Evolutionary conservation across 2,797 vertebrate species (phyloP).

Genomic region (Heterohyrax brucei): DNA sequence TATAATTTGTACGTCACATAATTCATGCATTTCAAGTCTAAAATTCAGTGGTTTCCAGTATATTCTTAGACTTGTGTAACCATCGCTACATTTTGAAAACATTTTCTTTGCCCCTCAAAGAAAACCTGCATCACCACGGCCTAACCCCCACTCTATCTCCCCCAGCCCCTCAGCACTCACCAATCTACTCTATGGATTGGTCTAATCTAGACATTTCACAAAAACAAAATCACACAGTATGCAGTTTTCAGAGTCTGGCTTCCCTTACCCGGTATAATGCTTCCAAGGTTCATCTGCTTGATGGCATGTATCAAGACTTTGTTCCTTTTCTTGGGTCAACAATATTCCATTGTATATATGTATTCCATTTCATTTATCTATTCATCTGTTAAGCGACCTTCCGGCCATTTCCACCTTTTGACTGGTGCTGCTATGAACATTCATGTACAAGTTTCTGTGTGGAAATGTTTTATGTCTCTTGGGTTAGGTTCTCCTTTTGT

Average conservation of each 20-base stretch:
- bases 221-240: neutral
- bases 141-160: no score
- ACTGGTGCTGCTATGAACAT: no score
- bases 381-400: neutral
- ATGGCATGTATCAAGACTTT: neutral
- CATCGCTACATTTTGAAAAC: no score
- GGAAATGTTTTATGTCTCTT: neutral
- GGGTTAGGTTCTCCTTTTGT: neutral
- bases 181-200: neutral
- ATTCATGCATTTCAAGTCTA: no score
- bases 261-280: neutral
- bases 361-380: neutral
- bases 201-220: no score
- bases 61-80: no score
- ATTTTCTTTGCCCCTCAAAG: neutral
- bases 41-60: no score
- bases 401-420: no score
- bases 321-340: neutral
- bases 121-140: neutral
- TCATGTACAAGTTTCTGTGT: no score
- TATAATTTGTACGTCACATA: neutral
- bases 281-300: neutral
- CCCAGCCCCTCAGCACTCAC: neutral
- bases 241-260: neutral
- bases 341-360: neutral